These are phyloP conservation scores for Pseudochirops cupreus DNA, from an alignment of 2,797 vertebrate genomes.

Conservation along the genomic window DNA sequence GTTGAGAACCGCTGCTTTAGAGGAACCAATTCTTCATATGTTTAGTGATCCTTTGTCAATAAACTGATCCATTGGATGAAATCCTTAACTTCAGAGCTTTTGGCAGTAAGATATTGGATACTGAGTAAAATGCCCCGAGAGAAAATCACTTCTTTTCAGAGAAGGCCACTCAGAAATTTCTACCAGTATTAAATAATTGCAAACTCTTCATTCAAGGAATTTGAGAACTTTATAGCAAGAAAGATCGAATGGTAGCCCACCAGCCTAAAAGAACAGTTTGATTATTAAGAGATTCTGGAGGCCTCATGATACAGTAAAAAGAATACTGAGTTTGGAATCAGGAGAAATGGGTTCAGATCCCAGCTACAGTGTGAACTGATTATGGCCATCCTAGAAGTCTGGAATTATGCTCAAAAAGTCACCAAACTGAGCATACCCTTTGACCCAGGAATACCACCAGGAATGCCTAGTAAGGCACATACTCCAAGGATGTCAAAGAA, in stretches of 20 bases:
- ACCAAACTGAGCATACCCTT: neutral
- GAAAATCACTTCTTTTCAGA: constrained; percentile 63
- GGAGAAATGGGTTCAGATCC: neutral
- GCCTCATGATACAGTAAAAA: neutral
- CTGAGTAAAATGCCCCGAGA: constrained; percentile 24
- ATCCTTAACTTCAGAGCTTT: constrained; percentile 33
- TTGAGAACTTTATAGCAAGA: constrained; percentile 67
- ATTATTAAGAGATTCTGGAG: constrained; percentile 66
- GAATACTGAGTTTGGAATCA: neutral
- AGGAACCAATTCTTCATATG: no score
- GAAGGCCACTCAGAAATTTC: constrained; percentile 21
- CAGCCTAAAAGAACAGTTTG: constrained; percentile 57
- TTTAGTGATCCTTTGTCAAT: no score
- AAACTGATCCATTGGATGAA: constrained; percentile 8
- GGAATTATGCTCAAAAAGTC: neutral
- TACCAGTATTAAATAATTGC: constrained; percentile 69
- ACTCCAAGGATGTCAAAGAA: neutral
- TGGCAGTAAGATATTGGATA: constrained; percentile 22
- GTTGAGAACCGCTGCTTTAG: no score
- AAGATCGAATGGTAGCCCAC: constrained; percentile 71
- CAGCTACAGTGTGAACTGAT: neutral
- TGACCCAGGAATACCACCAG: no score
- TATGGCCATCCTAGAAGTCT: neutral
- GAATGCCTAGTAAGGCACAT: neutral
- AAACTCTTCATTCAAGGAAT: constrained; percentile 64